Evolutionary conservation across 2,113 vertebrate genomes (phyloP).

Genomic region (Zosterops lateralis): DNA sequence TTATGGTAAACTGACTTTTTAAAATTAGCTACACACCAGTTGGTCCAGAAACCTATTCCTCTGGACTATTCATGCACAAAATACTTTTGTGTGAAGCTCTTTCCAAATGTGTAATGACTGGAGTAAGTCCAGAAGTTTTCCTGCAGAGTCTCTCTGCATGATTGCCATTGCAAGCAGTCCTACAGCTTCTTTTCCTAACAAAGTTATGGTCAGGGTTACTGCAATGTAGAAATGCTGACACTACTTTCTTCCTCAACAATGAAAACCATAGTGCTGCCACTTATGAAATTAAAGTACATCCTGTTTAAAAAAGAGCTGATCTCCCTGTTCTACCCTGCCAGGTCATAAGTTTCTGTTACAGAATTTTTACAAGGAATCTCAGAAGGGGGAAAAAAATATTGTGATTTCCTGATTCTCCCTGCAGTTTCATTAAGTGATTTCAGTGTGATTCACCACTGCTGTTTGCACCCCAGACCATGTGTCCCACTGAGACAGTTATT

Average conservation of each 20-base stretch:
- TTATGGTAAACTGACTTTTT: slow-evolving; percentile 83
- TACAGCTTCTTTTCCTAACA: slow-evolving; percentile 61
- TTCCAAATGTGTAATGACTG: slow-evolving; percentile 80
- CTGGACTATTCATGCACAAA: slow-evolving; percentile 79
- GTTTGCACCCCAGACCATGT: neutral
- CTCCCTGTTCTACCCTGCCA: neutral
- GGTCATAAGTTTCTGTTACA: neutral
- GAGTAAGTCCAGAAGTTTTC: slow-evolving; percentile 76
- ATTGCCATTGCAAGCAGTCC: slow-evolving; percentile 57
- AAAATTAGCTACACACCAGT: slow-evolving; percentile 84
- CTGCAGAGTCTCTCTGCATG: slow-evolving; percentile 68
- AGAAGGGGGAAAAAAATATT: neutral
- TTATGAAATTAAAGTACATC: slow-evolving; percentile 14
- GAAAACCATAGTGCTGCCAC: neutral
- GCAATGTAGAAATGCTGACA: neutral
- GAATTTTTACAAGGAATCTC: neutral
- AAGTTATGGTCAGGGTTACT: slow-evolving; percentile 11
- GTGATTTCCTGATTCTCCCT: neutral
- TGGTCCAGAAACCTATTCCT: slow-evolving; percentile 81
- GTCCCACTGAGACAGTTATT: neutral
- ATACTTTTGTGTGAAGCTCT: slow-evolving; percentile 78
- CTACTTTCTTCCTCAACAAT: neutral
- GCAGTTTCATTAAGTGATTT: neutral
- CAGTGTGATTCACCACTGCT: neutral
- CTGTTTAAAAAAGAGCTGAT: neutral